A percentile compares a stretch with the other conserved stretches of the same genome.
phyloP scores from a whole-genome alignment of 2,113 vertebrate species.

The Gymnarchus niloticus region DNA sequence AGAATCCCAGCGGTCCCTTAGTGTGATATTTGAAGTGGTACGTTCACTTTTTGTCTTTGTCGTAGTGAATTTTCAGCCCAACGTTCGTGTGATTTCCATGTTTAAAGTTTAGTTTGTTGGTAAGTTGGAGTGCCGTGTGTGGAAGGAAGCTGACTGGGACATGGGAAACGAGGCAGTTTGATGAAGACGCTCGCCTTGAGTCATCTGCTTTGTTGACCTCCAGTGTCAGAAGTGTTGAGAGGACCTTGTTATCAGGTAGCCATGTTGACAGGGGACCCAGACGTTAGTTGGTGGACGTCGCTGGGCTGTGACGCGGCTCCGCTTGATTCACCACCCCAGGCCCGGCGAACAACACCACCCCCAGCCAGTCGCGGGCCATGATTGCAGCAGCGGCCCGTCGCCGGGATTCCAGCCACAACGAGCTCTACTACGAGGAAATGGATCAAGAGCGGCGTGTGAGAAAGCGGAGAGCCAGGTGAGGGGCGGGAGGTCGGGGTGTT shows the following conservation, averaged over 20 bases:
- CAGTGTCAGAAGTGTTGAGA: background rate
- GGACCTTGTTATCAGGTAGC: background rate
- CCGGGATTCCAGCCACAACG: constrained; percentile 84
- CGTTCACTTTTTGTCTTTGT: background rate
- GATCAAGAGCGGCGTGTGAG: constrained; percentile 87
- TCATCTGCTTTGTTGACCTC: background rate
- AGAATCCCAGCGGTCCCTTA: too few relatives aligned
- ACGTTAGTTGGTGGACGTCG: background rate
- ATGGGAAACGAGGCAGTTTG: background rate
- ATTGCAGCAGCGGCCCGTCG: constrained; percentile 79
- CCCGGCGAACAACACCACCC: constrained; percentile 59
- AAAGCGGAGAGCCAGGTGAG: constrained; percentile 72
- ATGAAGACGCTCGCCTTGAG: background rate
- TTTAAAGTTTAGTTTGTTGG: background rate
- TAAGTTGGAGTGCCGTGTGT: background rate
- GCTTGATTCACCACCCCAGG: background rate
- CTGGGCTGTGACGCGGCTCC: background rate
- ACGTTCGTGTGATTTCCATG: background rate
- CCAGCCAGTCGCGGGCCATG: constrained; percentile 76
- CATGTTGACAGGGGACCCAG: background rate
- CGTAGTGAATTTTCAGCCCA: too few relatives aligned
- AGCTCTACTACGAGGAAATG: constrained; percentile 88
- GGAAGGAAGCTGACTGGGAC: background rate
- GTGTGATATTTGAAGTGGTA: background rate
- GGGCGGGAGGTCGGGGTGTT: background rate